Evolutionary conservation across 2,113 vertebrate genomes (phyloP).

Genomic region (Phyllostomus hastatus): DNA sequence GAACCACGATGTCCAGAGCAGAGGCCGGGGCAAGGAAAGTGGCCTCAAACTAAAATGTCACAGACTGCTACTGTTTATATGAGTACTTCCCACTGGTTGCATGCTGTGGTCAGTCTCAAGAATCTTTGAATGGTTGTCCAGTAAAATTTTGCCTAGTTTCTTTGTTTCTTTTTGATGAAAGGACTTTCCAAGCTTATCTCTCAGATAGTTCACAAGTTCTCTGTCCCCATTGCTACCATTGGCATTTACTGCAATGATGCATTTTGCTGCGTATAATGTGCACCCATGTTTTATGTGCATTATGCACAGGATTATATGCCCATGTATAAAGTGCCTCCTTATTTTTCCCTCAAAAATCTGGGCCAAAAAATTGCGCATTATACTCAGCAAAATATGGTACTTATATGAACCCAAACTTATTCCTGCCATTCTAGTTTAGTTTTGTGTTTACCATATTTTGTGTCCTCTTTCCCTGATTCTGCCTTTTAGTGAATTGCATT

Average conservation of each 20-base stretch:
- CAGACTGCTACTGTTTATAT: background rate
- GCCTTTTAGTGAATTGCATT: background rate
- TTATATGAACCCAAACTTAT: background rate
- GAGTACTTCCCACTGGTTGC: background rate
- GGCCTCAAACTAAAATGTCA: too few relatives aligned
- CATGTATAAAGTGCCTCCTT: too few relatives aligned
- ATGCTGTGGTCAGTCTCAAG: background rate
- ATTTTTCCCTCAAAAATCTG: too few relatives aligned
- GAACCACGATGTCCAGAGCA: background rate
- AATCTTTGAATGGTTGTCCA: background rate
- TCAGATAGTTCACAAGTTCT: background rate
- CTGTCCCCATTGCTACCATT: background rate
- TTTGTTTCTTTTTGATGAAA: background rate
- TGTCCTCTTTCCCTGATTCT: background rate
- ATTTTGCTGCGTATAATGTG: too few relatives aligned
- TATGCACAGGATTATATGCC: too few relatives aligned
- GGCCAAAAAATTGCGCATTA: too few relatives aligned
- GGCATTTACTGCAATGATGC: background rate
- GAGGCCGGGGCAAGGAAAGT: background rate
- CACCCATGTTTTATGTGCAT: too few relatives aligned
- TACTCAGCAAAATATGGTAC: background rate
- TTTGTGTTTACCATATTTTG: background rate
- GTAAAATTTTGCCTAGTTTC: background rate
- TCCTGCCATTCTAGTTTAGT: background rate
- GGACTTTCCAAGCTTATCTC: background rate